Evolutionary conservation across 2,888 invertebrate species (phyloP).

Genomic region (Lingula anatina): DNA sequence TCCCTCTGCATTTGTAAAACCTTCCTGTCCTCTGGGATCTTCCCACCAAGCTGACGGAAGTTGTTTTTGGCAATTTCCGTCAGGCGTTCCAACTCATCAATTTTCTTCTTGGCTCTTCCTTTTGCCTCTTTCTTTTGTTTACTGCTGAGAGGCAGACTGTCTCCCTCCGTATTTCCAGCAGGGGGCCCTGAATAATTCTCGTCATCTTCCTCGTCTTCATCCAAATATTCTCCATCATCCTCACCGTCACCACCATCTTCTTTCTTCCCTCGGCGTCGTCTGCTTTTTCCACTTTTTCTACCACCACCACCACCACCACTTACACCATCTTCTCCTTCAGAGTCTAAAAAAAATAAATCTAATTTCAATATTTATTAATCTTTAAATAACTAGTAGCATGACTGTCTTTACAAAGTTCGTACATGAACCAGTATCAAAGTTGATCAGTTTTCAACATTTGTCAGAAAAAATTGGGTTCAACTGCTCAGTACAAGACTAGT

Average conservation of each 20-base stretch:
- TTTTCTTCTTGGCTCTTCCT: slow-evolving; percentile 43
- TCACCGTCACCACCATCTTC: background rate
- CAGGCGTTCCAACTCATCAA: slow-evolving; percentile 46
- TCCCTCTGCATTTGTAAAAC: slow-evolving; percentile 34
- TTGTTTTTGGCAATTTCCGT: slow-evolving; percentile 49
- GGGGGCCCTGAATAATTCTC: slow-evolving; percentile 18
- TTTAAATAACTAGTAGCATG: too few relatives aligned
- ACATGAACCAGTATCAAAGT: too few relatives aligned
- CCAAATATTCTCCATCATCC: slow-evolving; percentile 9
- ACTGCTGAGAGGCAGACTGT: slow-evolving; percentile 23
- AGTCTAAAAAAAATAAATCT: too few relatives aligned
- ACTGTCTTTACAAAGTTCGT: too few relatives aligned
- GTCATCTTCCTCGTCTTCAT: slow-evolving; percentile 15
- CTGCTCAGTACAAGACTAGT: too few relatives aligned
- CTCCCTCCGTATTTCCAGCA: slow-evolving; percentile 37
- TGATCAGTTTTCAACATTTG: too few relatives aligned
- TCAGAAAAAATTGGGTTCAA: too few relatives aligned
- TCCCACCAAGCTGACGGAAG: slow-evolving; percentile 50
- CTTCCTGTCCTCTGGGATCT: slow-evolving; percentile 41
- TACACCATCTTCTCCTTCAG: slow-evolving; percentile 8
- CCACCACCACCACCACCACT: slow-evolving; percentile 4
- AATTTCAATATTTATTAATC: too few relatives aligned
- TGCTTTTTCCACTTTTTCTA: background rate
- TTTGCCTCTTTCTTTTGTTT: slow-evolving; percentile 31
- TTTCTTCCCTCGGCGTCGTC: background rate